Evolutionary conservation across 2,113 vertebrate species (phyloP).

Genomic region (Sakesphorus luctuosus): DNA sequence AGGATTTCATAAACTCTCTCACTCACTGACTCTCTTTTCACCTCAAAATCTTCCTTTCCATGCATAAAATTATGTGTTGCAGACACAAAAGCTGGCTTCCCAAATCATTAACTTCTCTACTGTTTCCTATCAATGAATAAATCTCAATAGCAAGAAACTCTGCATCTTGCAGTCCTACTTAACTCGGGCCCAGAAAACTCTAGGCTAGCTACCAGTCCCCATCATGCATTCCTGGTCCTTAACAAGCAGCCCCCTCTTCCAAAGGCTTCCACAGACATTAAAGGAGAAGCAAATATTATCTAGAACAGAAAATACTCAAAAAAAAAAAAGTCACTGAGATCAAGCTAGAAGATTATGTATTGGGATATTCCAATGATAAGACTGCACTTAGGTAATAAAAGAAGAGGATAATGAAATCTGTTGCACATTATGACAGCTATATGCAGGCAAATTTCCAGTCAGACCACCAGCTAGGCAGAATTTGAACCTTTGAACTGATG

Average conservation of each 20-base stretch:
- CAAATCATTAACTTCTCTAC: conserved; percentile 24
- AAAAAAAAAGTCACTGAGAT: background rate
- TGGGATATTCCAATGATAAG: background rate
- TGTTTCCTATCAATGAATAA: background rate
- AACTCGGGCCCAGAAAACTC: background rate
- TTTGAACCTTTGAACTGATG: background rate
- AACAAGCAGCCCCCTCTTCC: background rate
- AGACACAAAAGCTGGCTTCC: conserved; percentile 21
- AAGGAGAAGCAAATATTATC: background rate
- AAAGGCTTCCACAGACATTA: background rate
- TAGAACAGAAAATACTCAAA: background rate
- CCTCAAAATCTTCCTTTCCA: conserved; percentile 2
- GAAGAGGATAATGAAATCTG: background rate
- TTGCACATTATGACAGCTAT: background rate
- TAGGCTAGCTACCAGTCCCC: background rate
- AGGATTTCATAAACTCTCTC: conserved; percentile 49
- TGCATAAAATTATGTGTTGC: background rate
- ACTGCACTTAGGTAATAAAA: background rate
- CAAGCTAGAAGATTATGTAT: background rate
- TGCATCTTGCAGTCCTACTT: background rate
- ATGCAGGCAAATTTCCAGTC: background rate
- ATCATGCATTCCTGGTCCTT: background rate
- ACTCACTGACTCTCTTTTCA: conserved; percentile 18
- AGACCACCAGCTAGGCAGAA: background rate
- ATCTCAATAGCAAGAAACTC: background rate